phyloP scores from a whole-genome alignment of 2,888 invertebrate genomes.

The Plebejus anna region DNA sequence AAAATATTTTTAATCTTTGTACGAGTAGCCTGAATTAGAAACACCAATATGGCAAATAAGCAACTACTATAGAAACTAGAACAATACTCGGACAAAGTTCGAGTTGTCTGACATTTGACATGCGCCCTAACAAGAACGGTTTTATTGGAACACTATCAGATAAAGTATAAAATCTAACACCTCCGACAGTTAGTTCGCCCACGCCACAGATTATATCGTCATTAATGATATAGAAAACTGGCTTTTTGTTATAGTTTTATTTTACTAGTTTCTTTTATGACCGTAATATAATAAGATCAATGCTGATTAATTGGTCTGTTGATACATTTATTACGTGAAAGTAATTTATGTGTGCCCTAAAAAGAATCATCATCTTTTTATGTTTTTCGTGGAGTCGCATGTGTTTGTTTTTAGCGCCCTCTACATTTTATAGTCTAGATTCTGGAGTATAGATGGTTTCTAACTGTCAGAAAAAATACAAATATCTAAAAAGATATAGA shows the following conservation, averaged over 20 bases:
- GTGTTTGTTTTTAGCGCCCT: no score
- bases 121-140: conserved; percentile 12
- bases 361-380: not conserved
- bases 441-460: no score
- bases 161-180: not conserved
- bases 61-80: not conserved
- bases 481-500: no score
- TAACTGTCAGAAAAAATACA: no score
- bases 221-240: conserved; percentile 16
- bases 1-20: no score
- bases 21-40: not conserved
- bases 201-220: conserved; percentile 15
- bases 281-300: conserved; percentile 11
- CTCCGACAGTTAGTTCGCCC: not conserved
- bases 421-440: no score
- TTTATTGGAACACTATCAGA: conserved; percentile 19
- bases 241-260: conserved; percentile 14
- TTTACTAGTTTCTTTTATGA: conserved; percentile 15
- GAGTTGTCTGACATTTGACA: conserved; percentile 10
- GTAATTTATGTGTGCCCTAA: not conserved
- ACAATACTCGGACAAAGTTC: conserved; percentile 5
- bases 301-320: conserved; percentile 4
- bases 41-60: not conserved
- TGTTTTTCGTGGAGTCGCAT: not conserved
- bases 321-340: conserved; percentile 27